A percentile compares a stretch with the other conserved stretches of the same genome.
These are phyloP conservation scores for Nerophis ophidion DNA, from an alignment of 2,113 vertebrate genomes.

Conservation along the genomic window DNA sequence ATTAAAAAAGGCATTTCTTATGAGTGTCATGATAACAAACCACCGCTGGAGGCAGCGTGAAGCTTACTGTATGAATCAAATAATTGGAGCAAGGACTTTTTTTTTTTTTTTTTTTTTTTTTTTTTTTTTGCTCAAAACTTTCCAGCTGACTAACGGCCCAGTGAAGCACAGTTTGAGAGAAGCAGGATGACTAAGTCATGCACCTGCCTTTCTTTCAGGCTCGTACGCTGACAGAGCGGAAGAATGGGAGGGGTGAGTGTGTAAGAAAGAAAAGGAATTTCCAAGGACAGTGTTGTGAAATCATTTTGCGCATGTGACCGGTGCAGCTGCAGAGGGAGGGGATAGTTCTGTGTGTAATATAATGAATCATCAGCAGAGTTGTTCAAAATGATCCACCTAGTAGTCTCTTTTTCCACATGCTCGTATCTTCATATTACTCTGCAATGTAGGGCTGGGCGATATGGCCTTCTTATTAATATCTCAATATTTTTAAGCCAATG, in stretches of 20 bases:
- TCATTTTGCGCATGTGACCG: slow-evolving; percentile 62
- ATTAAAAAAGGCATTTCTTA: slow-evolving; percentile 21
- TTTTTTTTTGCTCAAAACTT: slow-evolving; percentile 20
- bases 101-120: neutral
- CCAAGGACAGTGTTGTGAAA: slow-evolving; percentile 73
- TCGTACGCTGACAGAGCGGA: slow-evolving; percentile 40
- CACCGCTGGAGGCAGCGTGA: slow-evolving; percentile 9
- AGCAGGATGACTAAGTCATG: slow-evolving; percentile 59
- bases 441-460: too few relatives aligned
- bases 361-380: slow-evolving; percentile 66
- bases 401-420: neutral
- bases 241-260: slow-evolving; percentile 23
- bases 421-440: slow-evolving; percentile 1
- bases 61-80: slow-evolving; percentile 40
- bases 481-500: too few relatives aligned
- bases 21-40: slow-evolving; percentile 44
- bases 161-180: slow-evolving; percentile 30
- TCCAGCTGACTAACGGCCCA: slow-evolving; percentile 28
- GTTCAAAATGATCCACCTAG: slow-evolving; percentile 58
- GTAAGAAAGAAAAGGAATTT: slow-evolving; percentile 59
- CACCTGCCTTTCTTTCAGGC: slow-evolving; percentile 67
- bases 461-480: too few relatives aligned
- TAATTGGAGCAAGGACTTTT: slow-evolving; percentile 36
- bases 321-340: slow-evolving; percentile 66
- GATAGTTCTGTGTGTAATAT: slow-evolving; percentile 57